A percentile compares a stretch with the other conserved stretches of the same genome.
phyloP scores from a whole-genome alignment of 2,113 vertebrate species.

The Theristicus caerulescens region DNA sequence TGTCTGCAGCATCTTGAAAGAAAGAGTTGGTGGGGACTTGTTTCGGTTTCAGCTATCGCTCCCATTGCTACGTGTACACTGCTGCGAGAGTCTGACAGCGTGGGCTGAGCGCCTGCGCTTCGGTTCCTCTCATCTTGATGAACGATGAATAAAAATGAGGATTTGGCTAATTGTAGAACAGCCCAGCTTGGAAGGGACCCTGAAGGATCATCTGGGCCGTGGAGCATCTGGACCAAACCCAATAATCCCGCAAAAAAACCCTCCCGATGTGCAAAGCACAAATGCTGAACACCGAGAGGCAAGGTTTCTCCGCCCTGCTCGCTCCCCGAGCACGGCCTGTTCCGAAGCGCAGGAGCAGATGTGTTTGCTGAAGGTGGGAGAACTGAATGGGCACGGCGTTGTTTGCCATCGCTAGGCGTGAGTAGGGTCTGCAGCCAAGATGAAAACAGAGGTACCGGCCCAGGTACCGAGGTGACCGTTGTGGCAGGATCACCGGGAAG shows the following conservation, averaged over 20 bases:
- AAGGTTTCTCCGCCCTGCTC: background rate
- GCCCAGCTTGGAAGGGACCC: background rate
- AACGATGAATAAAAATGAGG: background rate
- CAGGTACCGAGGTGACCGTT: background rate
- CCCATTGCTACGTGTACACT: fast-evolving
- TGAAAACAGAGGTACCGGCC: background rate
- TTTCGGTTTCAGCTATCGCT: background rate
- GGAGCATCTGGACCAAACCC: background rate
- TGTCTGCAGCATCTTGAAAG: background rate
- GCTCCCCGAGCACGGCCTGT: background rate
- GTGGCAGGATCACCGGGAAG: background rate
- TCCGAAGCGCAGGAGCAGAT: background rate
- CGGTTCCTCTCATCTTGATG: background rate
- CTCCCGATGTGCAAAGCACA: background rate
- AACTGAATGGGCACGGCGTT: fast-evolving
- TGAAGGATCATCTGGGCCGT: background rate
- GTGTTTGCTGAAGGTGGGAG: background rate
- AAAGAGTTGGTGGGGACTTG: background rate
- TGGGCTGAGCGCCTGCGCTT: background rate
- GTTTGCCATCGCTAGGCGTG: background rate
- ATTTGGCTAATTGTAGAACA: background rate
- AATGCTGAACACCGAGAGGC: background rate
- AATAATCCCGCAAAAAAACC: fast-evolving
- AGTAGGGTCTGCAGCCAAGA: fast-evolving
- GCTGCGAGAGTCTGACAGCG: fast-evolving